Base-by-base conservation (phyloP, 2,113 vertebrate species). In the Abramis brama region DNA sequence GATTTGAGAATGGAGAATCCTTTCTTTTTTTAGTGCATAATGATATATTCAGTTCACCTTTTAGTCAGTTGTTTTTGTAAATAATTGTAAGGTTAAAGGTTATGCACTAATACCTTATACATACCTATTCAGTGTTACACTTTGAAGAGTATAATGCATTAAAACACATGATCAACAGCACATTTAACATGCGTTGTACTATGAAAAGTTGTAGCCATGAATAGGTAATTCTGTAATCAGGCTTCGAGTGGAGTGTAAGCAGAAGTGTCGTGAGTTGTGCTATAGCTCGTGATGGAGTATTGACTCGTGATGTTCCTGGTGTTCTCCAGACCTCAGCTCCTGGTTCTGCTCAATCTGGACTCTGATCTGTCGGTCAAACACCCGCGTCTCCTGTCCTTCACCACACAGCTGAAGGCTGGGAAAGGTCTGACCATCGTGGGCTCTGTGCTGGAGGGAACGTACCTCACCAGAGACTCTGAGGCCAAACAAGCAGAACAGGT, bases 351-450 rank as follows among this genome's bases (percentile, higher is more conserved):
- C 87, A 98, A 96, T 91, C 83, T 98, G 92, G 96, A 99, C 80
- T 87, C 92, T 0, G 95, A 98, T 79, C 95, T 97, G 68, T 85
- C 81, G 0, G 97, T 97, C 70, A 98, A 97, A 88, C 97, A 99
- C 82, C 96, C 97, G 1, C 95, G 97, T 27, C 90, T 99, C 82
- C 96, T 99, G 86, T 99, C 97, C 86, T 91, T 99, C 71, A 97
- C 97, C 47, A 95, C 95, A 2, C 98, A 99, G 92, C 92, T 99
- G 86, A 99, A 99, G 91, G 98, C 98, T 0, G 98, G 98, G 39
- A 99, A 97, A 93, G 98, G 98, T 57, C 92, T 99, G 79, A 98
- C 98, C 21, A 99, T 99, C 2, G 97, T 98, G 90, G 97, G 96
- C 74, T 96, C 96, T 4, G 97, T 99, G 70, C 92, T 99, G 62